Conservation (phyloP, 2,113 vertebrate species). For the Limanda limanda region DNA sequence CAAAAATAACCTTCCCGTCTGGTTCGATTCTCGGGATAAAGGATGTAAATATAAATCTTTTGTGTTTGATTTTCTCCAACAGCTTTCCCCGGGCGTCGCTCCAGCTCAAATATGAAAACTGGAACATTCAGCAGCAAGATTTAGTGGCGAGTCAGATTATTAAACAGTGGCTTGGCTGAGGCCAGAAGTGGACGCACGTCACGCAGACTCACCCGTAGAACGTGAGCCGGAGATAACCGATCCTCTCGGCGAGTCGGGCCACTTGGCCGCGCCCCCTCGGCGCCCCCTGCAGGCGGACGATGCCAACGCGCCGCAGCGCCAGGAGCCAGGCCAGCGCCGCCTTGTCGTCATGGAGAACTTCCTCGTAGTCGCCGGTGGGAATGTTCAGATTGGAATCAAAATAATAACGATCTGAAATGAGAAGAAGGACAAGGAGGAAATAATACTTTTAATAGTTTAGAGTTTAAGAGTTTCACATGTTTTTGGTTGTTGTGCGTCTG, state of each 20-base stretch:
- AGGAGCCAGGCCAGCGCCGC: slow-evolving; percentile 88
- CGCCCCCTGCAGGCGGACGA: slow-evolving; percentile 90
- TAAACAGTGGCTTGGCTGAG: slow-evolving; percentile 47
- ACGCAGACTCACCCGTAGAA: slow-evolving; percentile 91
- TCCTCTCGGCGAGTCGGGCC: slow-evolving; percentile 86
- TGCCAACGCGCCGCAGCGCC: slow-evolving; percentile 86
- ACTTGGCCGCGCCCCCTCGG: slow-evolving; percentile 86
- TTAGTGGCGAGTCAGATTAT: slow-evolving; percentile 33
- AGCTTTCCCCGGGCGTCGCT: slow-evolving; percentile 8
- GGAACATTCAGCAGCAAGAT: slow-evolving; percentile 33
- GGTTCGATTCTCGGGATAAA: slow-evolving; percentile 3
- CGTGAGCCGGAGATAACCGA: slow-evolving; percentile 92
- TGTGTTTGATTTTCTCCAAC: slow-evolving; percentile 22
- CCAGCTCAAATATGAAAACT: slow-evolving; percentile 34
- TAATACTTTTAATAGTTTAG: not conserved
- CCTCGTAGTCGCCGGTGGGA: slow-evolving; percentile 86
- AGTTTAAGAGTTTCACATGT: not conserved
- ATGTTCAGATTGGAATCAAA: slow-evolving; percentile 89
- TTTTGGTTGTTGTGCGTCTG: not conserved
- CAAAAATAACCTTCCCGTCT: not conserved
- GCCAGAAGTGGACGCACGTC: slow-evolving; percentile 8
- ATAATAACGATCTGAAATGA: slow-evolving; percentile 83
- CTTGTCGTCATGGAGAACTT: slow-evolving; percentile 85
- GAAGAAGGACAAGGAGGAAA: not conserved
- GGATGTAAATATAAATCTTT: slow-evolving; percentile 10